Evolutionary conservation across 2,797 vertebrate species (phyloP), one percentile per base, ranked within the genome.

Genomic region (Dendrocincla fuliginosa): DNA sequence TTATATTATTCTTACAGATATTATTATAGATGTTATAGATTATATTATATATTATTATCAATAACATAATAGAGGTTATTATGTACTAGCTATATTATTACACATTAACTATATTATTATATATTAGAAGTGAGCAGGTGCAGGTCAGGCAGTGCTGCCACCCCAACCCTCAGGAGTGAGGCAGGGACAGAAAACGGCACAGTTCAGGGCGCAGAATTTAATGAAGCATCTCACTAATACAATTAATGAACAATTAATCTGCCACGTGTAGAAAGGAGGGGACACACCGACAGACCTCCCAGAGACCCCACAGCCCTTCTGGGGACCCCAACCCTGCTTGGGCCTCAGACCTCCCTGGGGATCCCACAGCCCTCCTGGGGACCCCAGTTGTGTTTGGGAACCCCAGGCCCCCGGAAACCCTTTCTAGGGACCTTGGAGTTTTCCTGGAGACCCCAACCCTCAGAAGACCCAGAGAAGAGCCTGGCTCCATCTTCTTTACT

Each of bases 161-260:
- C 16, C 47, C n/a, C 19, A 16, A 25, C 35, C 17, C 9, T 6
- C 37, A 35, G 18, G 16, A 59, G 9, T 23, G 73, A 47, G 55
- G 30, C 52, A 65, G 30, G 0, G 0, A 69, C 33, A 28, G 13
- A 56, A 56, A 65, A 53, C 0, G 1, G 33, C 32, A 5, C 7
- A 7, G n/a, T 41, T 60, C 30, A 56, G 39, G 63, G 10, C 56
- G 46, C 25, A 79, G 61, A 32, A 60, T 37, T 65, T 10, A 37
- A 64, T 53, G 28, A 85, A 71, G 2, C 19, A 8, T 14, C 60
- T 49, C 30, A 82, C 73, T 37, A 28, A 49, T 7, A 14, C 61
- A n/a, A 11, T 44, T 44, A 44, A 44, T 20, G 7, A 22, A 3
- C 20, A 55, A 17, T 60, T 69, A 75, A 79, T 23, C 6, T 44